These are phyloP conservation scores for Glossosoma conforme DNA, from an alignment of 1,140 invertebrate species.

Conservation along the genomic window DNA sequence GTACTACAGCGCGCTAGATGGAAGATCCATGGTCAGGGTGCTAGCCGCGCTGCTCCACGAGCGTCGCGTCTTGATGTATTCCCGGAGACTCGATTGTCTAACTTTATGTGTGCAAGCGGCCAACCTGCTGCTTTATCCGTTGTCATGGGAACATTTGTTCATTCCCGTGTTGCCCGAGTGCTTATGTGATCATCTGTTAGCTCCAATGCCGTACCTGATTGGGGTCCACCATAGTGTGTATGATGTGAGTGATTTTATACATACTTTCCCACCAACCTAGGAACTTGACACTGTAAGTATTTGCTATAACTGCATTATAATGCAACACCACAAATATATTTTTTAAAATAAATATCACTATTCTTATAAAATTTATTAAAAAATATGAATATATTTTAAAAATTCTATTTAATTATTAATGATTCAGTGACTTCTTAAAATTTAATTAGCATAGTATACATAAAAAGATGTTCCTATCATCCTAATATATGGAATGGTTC, in stretches of 20 bases:
- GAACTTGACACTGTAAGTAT: not conserved
- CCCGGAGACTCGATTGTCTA: constrained; percentile 76
- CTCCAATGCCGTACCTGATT: constrained; percentile 94
- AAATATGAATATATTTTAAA: not conserved
- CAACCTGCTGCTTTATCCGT: constrained; percentile 90
- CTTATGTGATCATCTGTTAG: constrained; percentile 84
- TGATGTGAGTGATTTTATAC: constrained; percentile 53
- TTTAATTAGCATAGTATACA: not conserved
- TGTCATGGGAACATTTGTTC: constrained; percentile 97
- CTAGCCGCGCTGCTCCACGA: constrained; percentile 94
- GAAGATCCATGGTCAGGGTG: constrained; percentile 87
- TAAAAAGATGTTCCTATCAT: not conserved
- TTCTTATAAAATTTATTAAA: not conserved
- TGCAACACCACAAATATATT: not conserved
- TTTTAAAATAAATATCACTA: not conserved
- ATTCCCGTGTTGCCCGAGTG: constrained; percentile 87
- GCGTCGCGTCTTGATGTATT: constrained; percentile 85
- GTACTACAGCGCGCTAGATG: constrained; percentile 91
- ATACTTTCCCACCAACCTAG: not conserved
- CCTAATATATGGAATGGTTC: not conserved
- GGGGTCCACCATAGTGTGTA: constrained; percentile 82
- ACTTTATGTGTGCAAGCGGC: constrained; percentile 92
- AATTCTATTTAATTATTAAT: not conserved
- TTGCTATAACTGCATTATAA: not conserved
- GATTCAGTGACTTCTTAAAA: no score